These are phyloP conservation scores for Cataglyphis cursor DNA, from an alignment of 2,888 invertebrate species.

Conservation along the genomic window DNA sequence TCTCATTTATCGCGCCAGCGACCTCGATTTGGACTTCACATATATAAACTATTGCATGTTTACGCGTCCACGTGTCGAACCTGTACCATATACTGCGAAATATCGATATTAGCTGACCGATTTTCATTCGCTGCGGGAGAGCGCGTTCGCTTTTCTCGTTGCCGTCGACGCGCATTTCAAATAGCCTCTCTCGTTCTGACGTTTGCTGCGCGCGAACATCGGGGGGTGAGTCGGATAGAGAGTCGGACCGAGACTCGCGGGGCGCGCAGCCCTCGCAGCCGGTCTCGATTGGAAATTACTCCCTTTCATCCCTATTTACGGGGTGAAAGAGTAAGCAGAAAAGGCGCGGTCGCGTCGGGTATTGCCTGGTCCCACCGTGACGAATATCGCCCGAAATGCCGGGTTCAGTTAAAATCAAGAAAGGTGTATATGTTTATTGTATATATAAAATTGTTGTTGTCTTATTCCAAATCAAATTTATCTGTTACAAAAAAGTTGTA, in stretches of 20 bases:
- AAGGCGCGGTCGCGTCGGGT: slow-evolving; percentile 62
- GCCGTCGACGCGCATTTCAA: slow-evolving; percentile 56
- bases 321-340: slow-evolving; percentile 75
- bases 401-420: slow-evolving; percentile 10
- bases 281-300: slow-evolving; percentile 79
- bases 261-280: slow-evolving; percentile 51
- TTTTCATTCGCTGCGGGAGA: slow-evolving; percentile 62
- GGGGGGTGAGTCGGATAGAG: slow-evolving; percentile 29
- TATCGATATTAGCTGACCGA: slow-evolving; percentile 71
- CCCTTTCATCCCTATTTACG: slow-evolving; percentile 75
- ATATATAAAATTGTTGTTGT: no score
- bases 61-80: slow-evolving; percentile 12
- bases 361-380: slow-evolving; percentile 33
- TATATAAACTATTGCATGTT: slow-evolving; percentile 20
- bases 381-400: slow-evolving; percentile 40
- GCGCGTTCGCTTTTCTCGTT: slow-evolving; percentile 62
- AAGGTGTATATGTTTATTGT: not conserved
- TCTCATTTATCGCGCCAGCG: slow-evolving; percentile 17
- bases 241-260: slow-evolving; percentile 47
- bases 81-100: not conserved
- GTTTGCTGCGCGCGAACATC: slow-evolving; percentile 24
- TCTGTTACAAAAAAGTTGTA: not conserved
- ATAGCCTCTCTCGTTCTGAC: slow-evolving; percentile 38
- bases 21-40: slow-evolving; percentile 40
- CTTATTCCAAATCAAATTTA: not conserved